Conservation (phyloP, 2,113 vertebrate species). For the Atractosteus spatula region DNA sequence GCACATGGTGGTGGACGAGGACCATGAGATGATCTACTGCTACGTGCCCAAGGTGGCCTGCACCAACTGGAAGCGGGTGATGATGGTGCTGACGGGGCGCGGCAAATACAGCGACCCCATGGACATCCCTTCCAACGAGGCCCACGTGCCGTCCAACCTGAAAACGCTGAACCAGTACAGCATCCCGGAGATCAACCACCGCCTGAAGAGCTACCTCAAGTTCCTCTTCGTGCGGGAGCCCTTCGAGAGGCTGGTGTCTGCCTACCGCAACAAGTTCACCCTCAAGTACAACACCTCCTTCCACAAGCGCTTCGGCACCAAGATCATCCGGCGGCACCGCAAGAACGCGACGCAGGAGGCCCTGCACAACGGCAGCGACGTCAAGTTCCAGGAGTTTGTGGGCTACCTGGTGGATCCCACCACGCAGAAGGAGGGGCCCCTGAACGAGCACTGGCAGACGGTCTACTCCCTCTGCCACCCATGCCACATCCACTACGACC, state of each 20-base stretch:
- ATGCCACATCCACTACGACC: conserved; percentile 94
- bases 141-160: conserved; percentile 88
- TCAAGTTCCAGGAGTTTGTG: conserved; percentile 90
- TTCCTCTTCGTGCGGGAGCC: conserved; percentile 96
- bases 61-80: conserved; percentile 98
- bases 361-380: conserved; percentile 76
- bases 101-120: conserved; percentile 95
- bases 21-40: conserved; percentile 95
- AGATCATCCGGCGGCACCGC: conserved; percentile 88
- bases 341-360: conserved; percentile 92
- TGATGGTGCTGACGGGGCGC: conserved; percentile 94
- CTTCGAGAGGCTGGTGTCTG: conserved; percentile 92
- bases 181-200: conserved; percentile 94
- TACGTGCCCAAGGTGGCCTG: conserved; percentile 98
- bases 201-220: conserved; percentile 96
- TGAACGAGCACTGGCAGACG: conserved; percentile 97
- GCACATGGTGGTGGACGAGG: conserved; percentile 94
- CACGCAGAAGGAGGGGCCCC: conserved; percentile 87
- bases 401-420: conserved; percentile 89
- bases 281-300: conserved; percentile 98
- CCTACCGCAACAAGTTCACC: conserved; percentile 98
- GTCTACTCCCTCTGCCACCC: conserved; percentile 93
- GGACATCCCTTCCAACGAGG: conserved; percentile 93
- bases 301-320: conserved; percentile 94
- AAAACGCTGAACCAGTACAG: conserved; percentile 96